These are phyloP conservation scores for Dipus sagitta DNA, from an alignment of 2,797 vertebrate species.

Conservation along the genomic window DNA sequence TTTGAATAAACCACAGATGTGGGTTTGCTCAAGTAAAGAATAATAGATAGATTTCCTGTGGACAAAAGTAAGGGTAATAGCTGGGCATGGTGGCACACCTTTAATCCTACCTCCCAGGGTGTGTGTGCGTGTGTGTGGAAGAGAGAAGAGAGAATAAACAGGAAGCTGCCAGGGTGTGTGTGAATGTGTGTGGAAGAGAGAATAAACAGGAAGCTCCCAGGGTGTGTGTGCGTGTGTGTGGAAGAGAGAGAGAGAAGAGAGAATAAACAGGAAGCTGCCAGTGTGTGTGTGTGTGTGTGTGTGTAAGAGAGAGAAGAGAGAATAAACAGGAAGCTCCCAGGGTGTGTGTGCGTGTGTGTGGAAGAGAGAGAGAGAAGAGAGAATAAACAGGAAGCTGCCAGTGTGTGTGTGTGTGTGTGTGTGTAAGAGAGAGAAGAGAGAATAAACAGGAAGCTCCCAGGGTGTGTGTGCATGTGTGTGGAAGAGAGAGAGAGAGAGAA, in stretches of 20 bases:
- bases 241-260: too few relatives aligned
- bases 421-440: too few relatives aligned
- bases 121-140: neutral
- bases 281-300: neutral
- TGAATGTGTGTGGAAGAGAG: neutral
- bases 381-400: neutral
- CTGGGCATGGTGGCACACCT: too few relatives aligned
- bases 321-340: neutral
- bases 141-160: neutral
- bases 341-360: neutral
- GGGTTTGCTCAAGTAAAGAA: neutral
- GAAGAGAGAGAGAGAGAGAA: neutral
- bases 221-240: neutral
- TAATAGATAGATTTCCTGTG: neutral
- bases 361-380: too few relatives aligned
- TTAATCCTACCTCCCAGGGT: too few relatives aligned
- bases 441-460: neutral
- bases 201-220: neutral
- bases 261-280: neutral
- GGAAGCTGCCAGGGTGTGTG: neutral
- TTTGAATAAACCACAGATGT: conserved; percentile 26
- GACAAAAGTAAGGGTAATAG: neutral
- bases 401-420: neutral
- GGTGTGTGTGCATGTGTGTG: neutral
- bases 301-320: too few relatives aligned